Evolutionary conservation across 2,113 vertebrate genomes (phyloP), one percentile per base, ranked within the genome.

Genomic region (Oryzias celebensis): DNA sequence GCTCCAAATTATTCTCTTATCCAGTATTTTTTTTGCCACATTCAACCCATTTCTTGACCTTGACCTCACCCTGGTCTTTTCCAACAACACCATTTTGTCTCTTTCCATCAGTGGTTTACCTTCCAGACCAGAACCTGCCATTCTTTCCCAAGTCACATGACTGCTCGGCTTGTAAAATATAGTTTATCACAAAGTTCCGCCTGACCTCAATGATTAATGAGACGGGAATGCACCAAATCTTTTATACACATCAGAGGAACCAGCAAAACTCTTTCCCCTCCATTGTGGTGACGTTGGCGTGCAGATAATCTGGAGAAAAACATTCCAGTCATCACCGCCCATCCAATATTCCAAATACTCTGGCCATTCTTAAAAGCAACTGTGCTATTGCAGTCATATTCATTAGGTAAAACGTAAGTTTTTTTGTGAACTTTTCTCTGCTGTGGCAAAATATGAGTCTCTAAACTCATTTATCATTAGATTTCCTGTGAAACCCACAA

Each of bases 301-400:
- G 20, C 36, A 26, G 23, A 66, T 68, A 61, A 31, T 16, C n/a
- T 56, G 26, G 22, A n/a, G 26, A 68, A 44, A 71, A 79, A 58
- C 73, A 71, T 73, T 71, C 59, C 53, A 49, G 43, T 3, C 43
- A 45, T 10, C 31, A 7, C 31, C 31, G 7, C 31, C 43, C 13
- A 17, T 45, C 43, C 14, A 52, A 58, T 69, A 53, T 36, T 36
- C 31, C 31, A 36, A 36, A 36, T 10, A 54, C 47, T 20, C 51
- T 13, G 14, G 43, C 56, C 50, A 71, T 63, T 70, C 44, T 44
- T 65, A 16, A 69, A 61, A 68, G 57, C 36, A 2, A 68, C 51
- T 65, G 1, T 64, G 23, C 28, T 18, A 55, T 18, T 68, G 17
- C 26, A 28, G 7, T 6, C 26, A 28, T 5, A 20, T 20, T 20